These are phyloP conservation scores for Gambusia affinis DNA, from an alignment of 2,113 vertebrate species.

Conservation along the genomic window DNA sequence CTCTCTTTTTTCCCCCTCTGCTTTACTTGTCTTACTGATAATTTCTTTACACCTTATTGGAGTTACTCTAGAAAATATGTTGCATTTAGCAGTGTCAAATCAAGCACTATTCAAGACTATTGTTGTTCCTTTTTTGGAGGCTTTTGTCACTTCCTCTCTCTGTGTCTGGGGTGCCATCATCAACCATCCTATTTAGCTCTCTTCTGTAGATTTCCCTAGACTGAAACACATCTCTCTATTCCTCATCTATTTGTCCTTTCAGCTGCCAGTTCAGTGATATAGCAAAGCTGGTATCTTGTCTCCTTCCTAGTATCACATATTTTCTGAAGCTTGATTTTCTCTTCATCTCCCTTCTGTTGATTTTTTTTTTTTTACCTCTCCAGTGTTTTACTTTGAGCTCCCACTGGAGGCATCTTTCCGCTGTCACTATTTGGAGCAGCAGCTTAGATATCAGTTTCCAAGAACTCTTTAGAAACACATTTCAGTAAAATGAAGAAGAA, in stretches of 20 bases:
- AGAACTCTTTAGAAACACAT: slow-evolving; percentile 12
- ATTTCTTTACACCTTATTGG: slow-evolving; percentile 20
- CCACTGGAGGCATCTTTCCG: slow-evolving; percentile 18
- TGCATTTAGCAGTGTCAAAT: slow-evolving; percentile 29
- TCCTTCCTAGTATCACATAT: neutral
- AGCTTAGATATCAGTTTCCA: slow-evolving; percentile 19
- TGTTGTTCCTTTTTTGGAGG: slow-evolving; percentile 26
- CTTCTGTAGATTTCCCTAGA: slow-evolving; percentile 23
- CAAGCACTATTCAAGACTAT: slow-evolving; percentile 24
- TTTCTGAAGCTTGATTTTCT: slow-evolving; percentile 14
- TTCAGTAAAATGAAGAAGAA: slow-evolving; percentile 5
- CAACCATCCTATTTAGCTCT: slow-evolving; percentile 32
- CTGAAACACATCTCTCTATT: slow-evolving; percentile 29
- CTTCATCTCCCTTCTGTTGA: slow-evolving; percentile 3
- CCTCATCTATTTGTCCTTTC: slow-evolving; percentile 12
- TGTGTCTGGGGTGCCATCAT: slow-evolving; percentile 30
- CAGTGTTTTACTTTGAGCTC: slow-evolving; percentile 9
- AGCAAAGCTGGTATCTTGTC: slow-evolving; percentile 16
- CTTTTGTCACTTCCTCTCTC: slow-evolving; percentile 19
- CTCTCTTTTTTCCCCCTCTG: slow-evolving; percentile 2
- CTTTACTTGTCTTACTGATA: slow-evolving; percentile 18
- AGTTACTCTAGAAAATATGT: slow-evolving; percentile 38
- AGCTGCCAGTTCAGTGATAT: slow-evolving; percentile 2
- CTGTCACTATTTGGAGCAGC: neutral
- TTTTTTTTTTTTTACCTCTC: slow-evolving; percentile 1